phyloP scores from a whole-genome alignment of 1,140 invertebrate genomes.

The Megalonaias nervosa region DNA sequence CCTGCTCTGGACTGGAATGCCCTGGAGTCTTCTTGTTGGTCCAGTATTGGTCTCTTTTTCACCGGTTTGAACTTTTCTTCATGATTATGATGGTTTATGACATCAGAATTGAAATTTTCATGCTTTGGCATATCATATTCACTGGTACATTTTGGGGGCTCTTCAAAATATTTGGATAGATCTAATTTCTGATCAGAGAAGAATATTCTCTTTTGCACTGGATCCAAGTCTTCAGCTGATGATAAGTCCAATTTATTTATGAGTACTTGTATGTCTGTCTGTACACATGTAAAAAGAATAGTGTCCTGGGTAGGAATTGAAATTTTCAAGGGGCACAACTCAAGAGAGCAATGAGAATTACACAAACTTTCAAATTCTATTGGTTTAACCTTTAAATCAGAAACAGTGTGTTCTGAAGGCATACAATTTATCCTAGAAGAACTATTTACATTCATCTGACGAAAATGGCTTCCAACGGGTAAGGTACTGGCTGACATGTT shows the following conservation, averaged over 20 bases:
- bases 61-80: slow-evolving; percentile 35
- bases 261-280: slow-evolving; percentile 24
- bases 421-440: background rate
- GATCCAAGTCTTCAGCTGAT: slow-evolving; percentile 23
- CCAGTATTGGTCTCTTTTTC: slow-evolving; percentile 31
- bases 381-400: slow-evolving; percentile 43
- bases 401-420: background rate
- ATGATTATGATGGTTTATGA: slow-evolving; percentile 1
- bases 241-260: slow-evolving; percentile 16
- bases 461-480: no score
- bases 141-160: background rate
- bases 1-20: slow-evolving; percentile 10
- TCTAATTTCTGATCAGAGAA: slow-evolving; percentile 20
- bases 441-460: no score
- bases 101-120: slow-evolving; percentile 3
- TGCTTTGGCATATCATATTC: background rate
- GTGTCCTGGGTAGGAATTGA: slow-evolving; percentile 59
- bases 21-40: slow-evolving; percentile 13
- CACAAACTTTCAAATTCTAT: slow-evolving; percentile 56
- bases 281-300: slow-evolving; percentile 54
- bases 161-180: slow-evolving; percentile 8
- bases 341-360: slow-evolving; percentile 49
- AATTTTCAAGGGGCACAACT: slow-evolving; percentile 57
- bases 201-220: slow-evolving; percentile 32
- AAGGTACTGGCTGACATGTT: no score